These are phyloP conservation scores for Nymphicus hollandicus DNA, from an alignment of 2,113 vertebrate species.

Conservation along the genomic window DNA sequence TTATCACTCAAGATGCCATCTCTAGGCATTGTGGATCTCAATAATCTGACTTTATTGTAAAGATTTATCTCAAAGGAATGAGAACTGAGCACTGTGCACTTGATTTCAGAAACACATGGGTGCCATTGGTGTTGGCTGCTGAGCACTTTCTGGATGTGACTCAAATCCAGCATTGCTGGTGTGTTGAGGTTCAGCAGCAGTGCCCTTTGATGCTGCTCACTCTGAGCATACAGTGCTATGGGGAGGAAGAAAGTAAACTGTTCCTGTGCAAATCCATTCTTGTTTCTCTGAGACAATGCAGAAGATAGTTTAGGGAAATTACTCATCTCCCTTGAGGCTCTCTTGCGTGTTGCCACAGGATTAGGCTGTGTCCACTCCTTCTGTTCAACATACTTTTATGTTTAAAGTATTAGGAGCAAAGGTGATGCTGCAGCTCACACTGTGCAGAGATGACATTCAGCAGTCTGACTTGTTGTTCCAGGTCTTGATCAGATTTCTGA, in stretches of 20 bases:
- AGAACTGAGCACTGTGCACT: not conserved
- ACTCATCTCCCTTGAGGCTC: conserved; percentile 39
- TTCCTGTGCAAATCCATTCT: conserved; percentile 42
- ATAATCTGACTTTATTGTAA: not conserved
- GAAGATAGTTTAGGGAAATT: conserved; percentile 25
- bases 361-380: not conserved
- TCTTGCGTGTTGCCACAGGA: conserved; percentile 20
- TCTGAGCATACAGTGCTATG: not conserved
- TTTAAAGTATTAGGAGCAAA: not conserved
- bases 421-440: not conserved
- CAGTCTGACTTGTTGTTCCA: not conserved
- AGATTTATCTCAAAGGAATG: not conserved
- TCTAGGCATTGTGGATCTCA: not conserved
- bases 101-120: not conserved
- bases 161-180: not conserved
- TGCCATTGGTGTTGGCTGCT: not conserved
- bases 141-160: not conserved
- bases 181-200: not conserved
- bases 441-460: fast-evolving
- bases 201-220: not conserved
- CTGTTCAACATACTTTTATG: not conserved
- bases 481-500: not conserved
- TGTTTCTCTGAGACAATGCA: not conserved
- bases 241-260: not conserved
- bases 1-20: not conserved